Evolutionary conservation across 2,888 invertebrate species (phyloP), one percentile per base, ranked within the genome.

Genomic region (Danaus chrysippus): DNA sequence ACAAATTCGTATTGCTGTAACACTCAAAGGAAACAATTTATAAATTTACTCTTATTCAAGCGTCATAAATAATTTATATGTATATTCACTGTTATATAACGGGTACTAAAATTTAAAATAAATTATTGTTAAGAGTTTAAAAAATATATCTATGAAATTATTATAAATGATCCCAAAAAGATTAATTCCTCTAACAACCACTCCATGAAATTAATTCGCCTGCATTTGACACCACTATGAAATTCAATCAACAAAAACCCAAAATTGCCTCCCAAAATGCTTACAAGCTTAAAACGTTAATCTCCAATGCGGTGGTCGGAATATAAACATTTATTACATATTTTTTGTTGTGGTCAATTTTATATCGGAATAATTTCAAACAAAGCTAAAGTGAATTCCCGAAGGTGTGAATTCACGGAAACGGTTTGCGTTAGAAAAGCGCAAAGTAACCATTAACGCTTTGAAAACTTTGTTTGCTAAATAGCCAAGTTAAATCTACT

Each of bases 201-300:
- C 19, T 46, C 13, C 49, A 3, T 17, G 17, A 54, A 64, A 61
- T 56, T 43, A 49, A 55, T 56, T 58, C 54, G 44, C 59, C 66
- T 73, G 71, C 64, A 66, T 61, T 66, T 66, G 71, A 71, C 69
- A 68, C 65, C 61, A 57, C 46, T 65, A 63, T 65, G 62, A 65
- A 70, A 69, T 70, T 68, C 65, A 70, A 73, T 71, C 71, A 70
- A 66, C 65, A 56, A 61, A 68, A 70, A 66, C 66, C 58, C 62
- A 62, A 69, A 61, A 69, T 63, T 66, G 64, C 66, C 69, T 66
- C 61, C 62, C 67, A 57, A 61, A n/a, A 59, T 57, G 54, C 61
- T 59, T 42, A 64, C 67, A 67, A 69, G 71, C 73, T 69, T 72
- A 73, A 73, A 73, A 66, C 67, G 64, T 70, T 68, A 72, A 73